Conservation (phyloP, 2,888 invertebrate species). For the Tinea semifulvella region DNA sequence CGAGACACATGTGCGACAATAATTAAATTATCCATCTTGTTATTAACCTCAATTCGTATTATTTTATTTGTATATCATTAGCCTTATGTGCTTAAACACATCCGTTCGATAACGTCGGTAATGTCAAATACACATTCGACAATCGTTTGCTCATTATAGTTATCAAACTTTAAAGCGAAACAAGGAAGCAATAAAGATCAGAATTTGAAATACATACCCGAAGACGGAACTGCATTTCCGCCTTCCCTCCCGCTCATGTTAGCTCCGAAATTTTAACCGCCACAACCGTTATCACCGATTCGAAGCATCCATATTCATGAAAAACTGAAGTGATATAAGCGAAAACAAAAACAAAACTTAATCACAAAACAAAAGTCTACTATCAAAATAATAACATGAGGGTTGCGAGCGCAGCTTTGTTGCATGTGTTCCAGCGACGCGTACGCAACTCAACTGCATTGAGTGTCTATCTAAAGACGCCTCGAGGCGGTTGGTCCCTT, state of each 20-base stretch:
- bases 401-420: constrained; percentile 48
- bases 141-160: background rate
- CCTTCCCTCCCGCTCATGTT: constrained; percentile 63
- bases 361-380: background rate
- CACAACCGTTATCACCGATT: constrained; percentile 47
- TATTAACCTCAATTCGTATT: constrained; percentile 62
- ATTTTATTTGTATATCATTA: constrained; percentile 44
- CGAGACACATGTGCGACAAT: constrained; percentile 61
- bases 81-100: constrained; percentile 40
- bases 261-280: constrained; percentile 32
- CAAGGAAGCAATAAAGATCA: background rate
- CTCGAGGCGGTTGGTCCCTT: constrained; percentile 55
- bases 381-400: constrained; percentile 11
- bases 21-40: constrained; percentile 49
- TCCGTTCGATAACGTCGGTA: constrained; percentile 34
- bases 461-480: constrained; percentile 31
- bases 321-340: constrained; percentile 19
- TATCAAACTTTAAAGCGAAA: background rate
- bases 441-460: constrained; percentile 63
- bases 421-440: constrained; percentile 37
- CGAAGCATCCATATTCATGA: constrained; percentile 46
- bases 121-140: background rate
- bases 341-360: constrained; percentile 22
- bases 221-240: constrained; percentile 66
- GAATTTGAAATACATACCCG: constrained; percentile 18